Evolutionary conservation across 2,113 vertebrate species (phyloP).

Genomic region (Circaetus gallicus): DNA sequence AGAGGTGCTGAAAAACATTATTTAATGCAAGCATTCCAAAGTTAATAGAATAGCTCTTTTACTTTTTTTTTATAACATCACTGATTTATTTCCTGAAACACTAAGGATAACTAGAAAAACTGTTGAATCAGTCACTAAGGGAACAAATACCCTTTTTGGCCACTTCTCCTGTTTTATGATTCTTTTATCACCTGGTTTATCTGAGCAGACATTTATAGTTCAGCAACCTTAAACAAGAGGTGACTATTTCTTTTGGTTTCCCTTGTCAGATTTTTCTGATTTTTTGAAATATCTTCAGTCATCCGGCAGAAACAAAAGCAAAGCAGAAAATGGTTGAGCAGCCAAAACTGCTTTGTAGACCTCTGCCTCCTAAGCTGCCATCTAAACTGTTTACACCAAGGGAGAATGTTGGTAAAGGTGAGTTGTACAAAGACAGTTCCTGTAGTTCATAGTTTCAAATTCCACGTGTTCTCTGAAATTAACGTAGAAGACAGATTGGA

Average conservation of each 20-base stretch:
- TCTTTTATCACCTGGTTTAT: not conserved
- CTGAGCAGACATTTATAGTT: not conserved
- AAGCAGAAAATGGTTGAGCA: slow-evolving; percentile 3
- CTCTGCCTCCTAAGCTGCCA: not conserved
- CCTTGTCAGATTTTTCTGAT: not conserved
- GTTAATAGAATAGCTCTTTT: not conserved
- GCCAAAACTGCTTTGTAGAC: slow-evolving; percentile 1
- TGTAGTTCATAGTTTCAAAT: not conserved
- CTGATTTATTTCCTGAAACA: not conserved
- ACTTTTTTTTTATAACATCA: not conserved
- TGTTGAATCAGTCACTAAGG: not conserved
- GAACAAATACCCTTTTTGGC: not conserved
- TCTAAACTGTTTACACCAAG: not conserved
- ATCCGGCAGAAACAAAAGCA: not conserved
- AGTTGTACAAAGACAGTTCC: not conserved
- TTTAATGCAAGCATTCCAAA: not conserved
- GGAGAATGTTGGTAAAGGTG: not conserved
- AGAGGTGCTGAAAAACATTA: not conserved
- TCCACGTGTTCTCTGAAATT: not conserved
- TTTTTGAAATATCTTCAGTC: not conserved
- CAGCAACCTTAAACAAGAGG: not conserved
- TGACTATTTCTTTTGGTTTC: not conserved
- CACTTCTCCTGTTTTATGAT: not conserved
- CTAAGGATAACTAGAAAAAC: not conserved
- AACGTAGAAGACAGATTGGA: not conserved